Conservation (phyloP, 1,140 invertebrate genomes). For the Zophobas morio region DNA sequence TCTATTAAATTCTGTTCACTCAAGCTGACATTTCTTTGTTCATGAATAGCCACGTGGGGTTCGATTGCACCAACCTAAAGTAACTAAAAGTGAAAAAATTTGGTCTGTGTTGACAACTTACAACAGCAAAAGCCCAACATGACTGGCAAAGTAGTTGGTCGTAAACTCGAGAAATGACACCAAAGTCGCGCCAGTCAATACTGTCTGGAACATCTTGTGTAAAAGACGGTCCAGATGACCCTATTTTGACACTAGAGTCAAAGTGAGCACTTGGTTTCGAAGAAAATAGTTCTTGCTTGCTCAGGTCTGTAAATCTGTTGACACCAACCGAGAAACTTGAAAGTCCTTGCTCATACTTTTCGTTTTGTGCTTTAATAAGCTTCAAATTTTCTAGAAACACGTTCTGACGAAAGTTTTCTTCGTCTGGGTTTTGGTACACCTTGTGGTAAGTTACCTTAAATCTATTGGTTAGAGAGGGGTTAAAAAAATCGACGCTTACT, state of each 20-base stretch:
- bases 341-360: conserved; percentile 3
- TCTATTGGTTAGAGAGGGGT: too few species aligned
- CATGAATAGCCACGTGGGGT: conserved; percentile 21
- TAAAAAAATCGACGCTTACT: too few species aligned
- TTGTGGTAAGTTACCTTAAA: neutral
- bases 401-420: neutral
- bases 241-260: too few species aligned
- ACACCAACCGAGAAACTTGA: neutral
- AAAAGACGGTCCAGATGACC: too few species aligned
- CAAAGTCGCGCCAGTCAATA: too few species aligned
- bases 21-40: conserved; percentile 67
- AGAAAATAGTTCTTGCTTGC: too few species aligned
- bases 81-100: neutral
- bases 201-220: too few species aligned
- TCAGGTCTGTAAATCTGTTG: neutral
- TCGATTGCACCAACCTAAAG: conserved; percentile 25
- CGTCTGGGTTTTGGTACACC: neutral
- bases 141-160: too few species aligned
- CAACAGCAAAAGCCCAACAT: too few species aligned
- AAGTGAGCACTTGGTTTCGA: too few species aligned
- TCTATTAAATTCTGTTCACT: conserved; percentile 98
- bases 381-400: conserved; percentile 1
- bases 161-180: too few species aligned
- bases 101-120: too few species aligned
- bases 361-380: conserved; percentile 6